Evolutionary conservation across 2,888 invertebrate species (phyloP).

Genomic region (Tenthredo scrophulariae): DNA sequence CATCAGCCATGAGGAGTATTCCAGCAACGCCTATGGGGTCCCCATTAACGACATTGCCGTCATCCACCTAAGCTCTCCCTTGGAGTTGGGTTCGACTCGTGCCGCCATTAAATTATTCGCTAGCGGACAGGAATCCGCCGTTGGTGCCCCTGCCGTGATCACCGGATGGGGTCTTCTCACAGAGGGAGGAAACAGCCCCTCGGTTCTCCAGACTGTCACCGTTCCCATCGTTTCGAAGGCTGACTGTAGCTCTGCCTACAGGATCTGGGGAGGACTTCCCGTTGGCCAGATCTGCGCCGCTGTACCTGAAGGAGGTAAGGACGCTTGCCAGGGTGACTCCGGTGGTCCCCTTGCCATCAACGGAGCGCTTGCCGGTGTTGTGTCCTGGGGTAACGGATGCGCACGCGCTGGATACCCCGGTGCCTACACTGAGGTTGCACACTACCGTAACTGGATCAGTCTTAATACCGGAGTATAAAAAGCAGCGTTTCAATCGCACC

Average conservation of each 20-base stretch:
- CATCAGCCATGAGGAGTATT: slow-evolving; percentile 80
- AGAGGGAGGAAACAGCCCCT: slow-evolving; percentile 63
- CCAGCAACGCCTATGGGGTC: slow-evolving; percentile 71
- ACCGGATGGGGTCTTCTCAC: slow-evolving; percentile 68
- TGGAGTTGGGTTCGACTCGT: slow-evolving; percentile 73
- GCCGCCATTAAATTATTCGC: slow-evolving; percentile 78
- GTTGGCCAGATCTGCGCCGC: slow-evolving; percentile 82
- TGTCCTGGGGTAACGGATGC: slow-evolving; percentile 80
- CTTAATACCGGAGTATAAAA: slow-evolving; percentile 55
- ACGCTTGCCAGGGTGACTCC: slow-evolving; percentile 71
- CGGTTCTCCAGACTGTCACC: slow-evolving; percentile 79
- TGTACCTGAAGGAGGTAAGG: slow-evolving; percentile 79
- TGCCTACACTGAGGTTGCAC: slow-evolving; percentile 79
- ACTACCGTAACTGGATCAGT: slow-evolving; percentile 76
- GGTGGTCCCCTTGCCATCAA: slow-evolving; percentile 68
- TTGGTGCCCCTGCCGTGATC: slow-evolving; percentile 61
- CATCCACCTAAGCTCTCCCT: slow-evolving; percentile 76
- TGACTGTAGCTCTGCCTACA: slow-evolving; percentile 79
- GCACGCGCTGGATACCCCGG: slow-evolving; percentile 78
- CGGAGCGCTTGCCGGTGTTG: slow-evolving; percentile 66
- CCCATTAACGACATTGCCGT: slow-evolving; percentile 80
- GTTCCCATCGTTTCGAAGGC: slow-evolving; percentile 81
- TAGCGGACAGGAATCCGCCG: slow-evolving; percentile 63
- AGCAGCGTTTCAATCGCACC: background rate
- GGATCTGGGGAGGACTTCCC: slow-evolving; percentile 58